Conservation (phyloP, 2,888 invertebrate genomes). For the Synanthedon tipuliformis region DNA sequence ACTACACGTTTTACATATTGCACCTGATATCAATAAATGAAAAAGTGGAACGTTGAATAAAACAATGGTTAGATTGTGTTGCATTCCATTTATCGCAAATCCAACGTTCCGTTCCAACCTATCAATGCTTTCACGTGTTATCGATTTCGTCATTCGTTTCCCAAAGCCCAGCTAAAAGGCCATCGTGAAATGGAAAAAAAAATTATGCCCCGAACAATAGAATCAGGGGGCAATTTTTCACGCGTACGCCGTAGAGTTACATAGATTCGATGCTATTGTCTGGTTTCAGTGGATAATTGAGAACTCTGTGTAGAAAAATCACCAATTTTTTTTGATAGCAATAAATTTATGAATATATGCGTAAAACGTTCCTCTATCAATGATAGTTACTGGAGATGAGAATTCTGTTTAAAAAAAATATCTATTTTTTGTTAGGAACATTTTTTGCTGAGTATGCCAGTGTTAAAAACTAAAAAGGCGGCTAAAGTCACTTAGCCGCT, state of each 20-base stretch:
- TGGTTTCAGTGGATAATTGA: constrained; percentile 2
- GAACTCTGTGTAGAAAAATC: constrained; percentile 6
- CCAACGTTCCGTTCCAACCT: constrained; percentile 5
- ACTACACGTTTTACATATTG: too few relatives aligned
- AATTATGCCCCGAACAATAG: constrained; percentile 6
- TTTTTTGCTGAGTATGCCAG: too few relatives aligned
- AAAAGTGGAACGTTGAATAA: too few relatives aligned
- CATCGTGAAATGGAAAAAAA: constrained; percentile 5
- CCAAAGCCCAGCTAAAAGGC: constrained; percentile 3
- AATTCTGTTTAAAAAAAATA: too few relatives aligned
- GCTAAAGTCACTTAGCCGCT: too few relatives aligned
- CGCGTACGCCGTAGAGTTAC: constrained; percentile 3
- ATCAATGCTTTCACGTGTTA: constrained; percentile 2
- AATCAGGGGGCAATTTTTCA: constrained; percentile 10
- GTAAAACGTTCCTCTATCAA: too few relatives aligned
- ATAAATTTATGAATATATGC: too few relatives aligned
- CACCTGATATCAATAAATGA: too few relatives aligned
- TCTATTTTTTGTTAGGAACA: too few relatives aligned
- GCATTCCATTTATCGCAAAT: constrained; percentile 7
- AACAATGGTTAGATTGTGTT: background rate
- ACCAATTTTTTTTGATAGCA: background rate
- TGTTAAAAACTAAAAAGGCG: too few relatives aligned
- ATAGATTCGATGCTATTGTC: constrained; percentile 3
- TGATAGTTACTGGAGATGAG: too few relatives aligned
- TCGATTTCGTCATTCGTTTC: background rate